Evolutionary conservation across 2,797 vertebrate genomes (phyloP).

Genomic region (Oreochromis grahami): DNA sequence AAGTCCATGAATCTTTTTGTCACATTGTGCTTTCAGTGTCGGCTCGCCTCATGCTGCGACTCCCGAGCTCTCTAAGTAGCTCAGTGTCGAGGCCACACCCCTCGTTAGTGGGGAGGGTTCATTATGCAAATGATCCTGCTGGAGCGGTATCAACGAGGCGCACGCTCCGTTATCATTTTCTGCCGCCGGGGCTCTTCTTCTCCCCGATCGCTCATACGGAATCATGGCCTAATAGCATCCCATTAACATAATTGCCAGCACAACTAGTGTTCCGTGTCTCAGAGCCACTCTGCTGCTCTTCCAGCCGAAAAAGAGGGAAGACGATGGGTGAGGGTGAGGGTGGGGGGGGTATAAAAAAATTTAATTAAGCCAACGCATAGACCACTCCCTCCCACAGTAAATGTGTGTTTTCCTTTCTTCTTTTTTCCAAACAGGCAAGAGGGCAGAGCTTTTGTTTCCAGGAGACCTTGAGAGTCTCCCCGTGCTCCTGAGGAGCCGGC

Average conservation of each 20-base stretch:
- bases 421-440: slow-evolving; percentile 4
- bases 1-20: slow-evolving; percentile 60
- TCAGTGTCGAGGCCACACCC: slow-evolving; percentile 73
- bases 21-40: slow-evolving; percentile 43
- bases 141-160: slow-evolving; percentile 90
- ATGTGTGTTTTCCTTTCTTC: slow-evolving; percentile 40
- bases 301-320: slow-evolving; percentile 66
- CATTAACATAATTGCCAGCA: slow-evolving; percentile 99
- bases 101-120: slow-evolving; percentile 78
- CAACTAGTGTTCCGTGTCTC: slow-evolving; percentile 96
- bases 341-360: slow-evolving; percentile 16
- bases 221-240: slow-evolving; percentile 98
- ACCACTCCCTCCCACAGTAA: slow-evolving; percentile 53
- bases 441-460: slow-evolving; percentile 49
- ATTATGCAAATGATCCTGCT: slow-evolving; percentile 91
- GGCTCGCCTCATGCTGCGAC: slow-evolving; percentile 54
- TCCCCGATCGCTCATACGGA: slow-evolving; percentile 93
- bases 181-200: slow-evolving; percentile 90
- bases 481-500: slow-evolving; percentile 32
- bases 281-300: slow-evolving; percentile 90
- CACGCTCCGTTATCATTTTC: slow-evolving; percentile 90
- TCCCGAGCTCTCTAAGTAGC: slow-evolving; percentile 66
- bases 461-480: slow-evolving; percentile 59
- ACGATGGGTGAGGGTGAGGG: slow-evolving; percentile 24
- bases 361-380: slow-evolving; percentile 65